A percentile compares a stretch with the other conserved stretches of the same genome.
These are phyloP conservation scores for Chlamydotis undulata DNA, from an alignment of 2,113 vertebrate species.

Conservation along the genomic window DNA sequence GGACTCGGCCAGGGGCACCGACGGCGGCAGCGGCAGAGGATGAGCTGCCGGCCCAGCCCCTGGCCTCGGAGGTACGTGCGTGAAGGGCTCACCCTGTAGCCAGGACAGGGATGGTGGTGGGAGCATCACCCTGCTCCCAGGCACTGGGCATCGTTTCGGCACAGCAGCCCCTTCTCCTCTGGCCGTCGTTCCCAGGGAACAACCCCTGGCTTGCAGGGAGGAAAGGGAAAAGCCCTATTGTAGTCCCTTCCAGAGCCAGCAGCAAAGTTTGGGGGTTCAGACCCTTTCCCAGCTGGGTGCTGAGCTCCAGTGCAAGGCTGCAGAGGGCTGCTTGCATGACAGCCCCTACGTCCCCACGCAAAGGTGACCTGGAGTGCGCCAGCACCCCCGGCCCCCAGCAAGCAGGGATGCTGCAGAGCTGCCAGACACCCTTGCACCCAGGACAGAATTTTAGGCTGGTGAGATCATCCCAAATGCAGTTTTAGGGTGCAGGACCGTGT, in stretches of 20 bases:
- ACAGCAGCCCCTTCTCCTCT: accelerated
- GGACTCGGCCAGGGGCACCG: neutral
- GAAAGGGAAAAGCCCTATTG: neutral
- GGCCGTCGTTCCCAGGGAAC: neutral
- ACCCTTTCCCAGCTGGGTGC: neutral
- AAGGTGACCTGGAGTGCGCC: too few species aligned
- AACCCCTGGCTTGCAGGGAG: neutral
- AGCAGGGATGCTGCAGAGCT: neutral
- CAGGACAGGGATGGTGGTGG: accelerated
- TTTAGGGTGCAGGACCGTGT: accelerated
- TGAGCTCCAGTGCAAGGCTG: neutral
- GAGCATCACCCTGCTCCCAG: neutral
- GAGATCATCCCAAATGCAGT: accelerated
- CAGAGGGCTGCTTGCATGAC: neutral
- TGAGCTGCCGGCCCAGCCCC: neutral
- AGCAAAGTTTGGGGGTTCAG: neutral
- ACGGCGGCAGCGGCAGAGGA: neutral
- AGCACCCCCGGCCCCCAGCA: neutral
- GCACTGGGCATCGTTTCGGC: accelerated
- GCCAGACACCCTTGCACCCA: neutral
- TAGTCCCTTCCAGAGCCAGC: neutral
- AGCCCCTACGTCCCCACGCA: accelerated
- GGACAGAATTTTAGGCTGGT: neutral
- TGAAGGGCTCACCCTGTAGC: accelerated
- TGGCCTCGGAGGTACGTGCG: neutral